A percentile compares a stretch with the other conserved stretches of the same genome.
Evolutionary conservation across 2,113 vertebrate genomes (phyloP).

Genomic region (Rhombomys opimus): DNA sequence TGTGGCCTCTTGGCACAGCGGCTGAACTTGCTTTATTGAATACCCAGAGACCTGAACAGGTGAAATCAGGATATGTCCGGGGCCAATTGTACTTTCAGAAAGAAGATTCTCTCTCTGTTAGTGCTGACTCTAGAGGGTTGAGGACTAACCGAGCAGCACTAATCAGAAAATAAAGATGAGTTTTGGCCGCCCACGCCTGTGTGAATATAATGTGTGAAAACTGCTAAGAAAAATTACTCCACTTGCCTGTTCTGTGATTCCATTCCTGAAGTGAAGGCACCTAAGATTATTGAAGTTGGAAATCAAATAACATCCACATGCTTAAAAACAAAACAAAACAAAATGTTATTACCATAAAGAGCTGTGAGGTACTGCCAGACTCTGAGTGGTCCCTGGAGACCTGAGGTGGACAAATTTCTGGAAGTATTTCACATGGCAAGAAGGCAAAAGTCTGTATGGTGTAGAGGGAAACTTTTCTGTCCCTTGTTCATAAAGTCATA

Average conservation of each 20-base stretch:
- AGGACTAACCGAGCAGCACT: slow-evolving; percentile 76
- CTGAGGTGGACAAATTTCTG: slow-evolving; percentile 64
- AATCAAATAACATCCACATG: slow-evolving; percentile 62
- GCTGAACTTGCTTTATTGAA: slow-evolving; percentile 84
- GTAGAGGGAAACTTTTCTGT: slow-evolving; percentile 54
- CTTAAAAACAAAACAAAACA: slow-evolving; percentile 60
- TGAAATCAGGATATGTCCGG: slow-evolving; percentile 78
- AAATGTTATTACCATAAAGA: slow-evolving; percentile 68
- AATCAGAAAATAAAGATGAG: slow-evolving; percentile 78
- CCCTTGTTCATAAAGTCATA: slow-evolving; percentile 30
- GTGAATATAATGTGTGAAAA: slow-evolving; percentile 62
- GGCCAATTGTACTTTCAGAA: slow-evolving; percentile 74
- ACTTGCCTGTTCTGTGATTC: slow-evolving; percentile 50
- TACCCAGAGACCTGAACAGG: slow-evolving; percentile 83
- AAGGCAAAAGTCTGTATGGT: not conserved
- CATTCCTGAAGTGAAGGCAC: slow-evolving; percentile 54
- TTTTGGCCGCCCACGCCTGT: slow-evolving; percentile 60
- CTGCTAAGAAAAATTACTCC: slow-evolving; percentile 59
- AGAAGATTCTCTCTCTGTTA: slow-evolving; percentile 76
- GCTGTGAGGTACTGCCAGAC: slow-evolving; percentile 75
- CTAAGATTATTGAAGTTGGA: slow-evolving; percentile 45
- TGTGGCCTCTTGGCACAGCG: slow-evolving; percentile 83
- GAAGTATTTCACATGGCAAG: slow-evolving; percentile 55
- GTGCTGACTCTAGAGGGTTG: slow-evolving; percentile 60
- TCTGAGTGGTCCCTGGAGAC: slow-evolving; percentile 77